Evolutionary conservation across 1,140 invertebrate species (phyloP), one percentile per base, ranked within the genome.

Genomic region (Theocolax elegans): DNA sequence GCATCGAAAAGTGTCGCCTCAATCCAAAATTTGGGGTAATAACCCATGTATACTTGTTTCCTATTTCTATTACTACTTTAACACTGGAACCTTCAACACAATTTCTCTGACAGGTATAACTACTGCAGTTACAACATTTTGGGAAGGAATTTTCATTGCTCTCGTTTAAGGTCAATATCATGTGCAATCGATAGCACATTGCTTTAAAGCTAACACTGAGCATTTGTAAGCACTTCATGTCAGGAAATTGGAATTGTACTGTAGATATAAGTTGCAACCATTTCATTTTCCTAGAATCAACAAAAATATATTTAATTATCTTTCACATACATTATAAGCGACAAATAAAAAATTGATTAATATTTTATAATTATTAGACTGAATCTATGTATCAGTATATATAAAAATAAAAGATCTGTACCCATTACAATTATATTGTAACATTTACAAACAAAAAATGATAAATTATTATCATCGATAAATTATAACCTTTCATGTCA

Each of bases 41-140:
- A 17, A 87, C 79, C 86, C 86, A 86, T 1, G 85, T 87, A 35
- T 81, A 87, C 63, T 87, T 87, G 40, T 86, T 87, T 21, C 86
- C 86, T 66, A 87, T 87, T 72, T 87, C 86, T 27, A 87, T 83
- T 8, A 86, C 85, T 19, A 86, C 81, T 77, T 86, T 86, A 7
- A 80, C 79, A 49, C 79, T 83, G 12, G 82, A 84, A 56, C 83
- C 79, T 62, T 87, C 84, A 0, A 86, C 80, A 42, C 86, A 87
- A 62, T 83, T 84, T 35, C 84, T 79, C 51, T 85, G 80, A 77
- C 86, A 87, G 4, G 86, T 87, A 42, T 85, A 86, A 17, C 84
- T 79, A 64, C 81, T 84, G 77, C 86, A 87, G 58, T 85, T 79
- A 25, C 76, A 84, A 66, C 86, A 87, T 71, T 84, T 83, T 62